Evolutionary conservation across 2,888 invertebrate genomes (phyloP), one percentile per base, ranked within the genome.

Genomic region (Ypsolopha scabrella): DNA sequence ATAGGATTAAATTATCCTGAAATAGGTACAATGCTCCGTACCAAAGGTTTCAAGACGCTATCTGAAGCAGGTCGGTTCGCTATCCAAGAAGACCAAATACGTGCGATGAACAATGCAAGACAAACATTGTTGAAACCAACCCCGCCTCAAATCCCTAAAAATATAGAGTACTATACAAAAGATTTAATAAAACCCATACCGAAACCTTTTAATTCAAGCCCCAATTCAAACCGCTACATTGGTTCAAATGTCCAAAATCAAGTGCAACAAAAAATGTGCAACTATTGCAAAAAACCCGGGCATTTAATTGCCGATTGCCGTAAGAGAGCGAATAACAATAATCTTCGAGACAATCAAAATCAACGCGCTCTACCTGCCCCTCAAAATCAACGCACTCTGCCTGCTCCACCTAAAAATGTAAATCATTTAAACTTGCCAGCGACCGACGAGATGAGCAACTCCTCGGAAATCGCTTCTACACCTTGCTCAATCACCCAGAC

Each of bases 311-410:
- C 34, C 36, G 58, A 57, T 48, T 57, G 58, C 47, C 41, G 53
- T 10, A 58, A 55, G 50, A 47, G 58, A 13, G 53, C 52, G n/a
- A n/a, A n/a, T 63, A 60, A 56, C 63, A 57, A 53, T 36, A 55
- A 55, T n/a, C n/a, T n/a, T n/a, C 13, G 11, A n/a, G n/a, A 10
- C 41, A 9, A n/a, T 7, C 41, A n/a, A n/a, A 9, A 41, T n/a
- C 6, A 47, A 11, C 34, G 10, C 11, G n/a, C 41, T n/a, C n/a
- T n/a, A n/a, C n/a, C n/a, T n/a, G n/a, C n/a, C n/a, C n/a, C n/a
- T n/a, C 24, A 24, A 24, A 24, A 24, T 4, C 24, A 24, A 24
- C 24, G 24, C 2, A 24, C 24, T 4, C 24, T 24, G 4, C 24
- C 24, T 24, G 24, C 24, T 4, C 24, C 4, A 24, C 24, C 24